A percentile compares a stretch with the other conserved stretches of the same genome.
Evolutionary conservation across 2,888 invertebrate genomes (phyloP).

Genomic region (Drosophila cyrtoloma): DNA sequence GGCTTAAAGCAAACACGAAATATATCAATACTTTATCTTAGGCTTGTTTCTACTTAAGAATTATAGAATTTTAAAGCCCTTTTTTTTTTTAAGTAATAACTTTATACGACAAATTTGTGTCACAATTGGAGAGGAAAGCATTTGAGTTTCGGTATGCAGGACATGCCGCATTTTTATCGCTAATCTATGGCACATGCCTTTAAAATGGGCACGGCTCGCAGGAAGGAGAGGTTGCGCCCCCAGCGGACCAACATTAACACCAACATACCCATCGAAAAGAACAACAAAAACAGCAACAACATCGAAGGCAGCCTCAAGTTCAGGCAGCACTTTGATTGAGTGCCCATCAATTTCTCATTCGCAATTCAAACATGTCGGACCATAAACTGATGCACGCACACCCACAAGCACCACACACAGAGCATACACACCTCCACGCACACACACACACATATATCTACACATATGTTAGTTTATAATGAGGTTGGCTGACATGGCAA

Average conservation of each 20-base stretch:
- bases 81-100: neutral
- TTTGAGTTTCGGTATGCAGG: constrained; percentile 8
- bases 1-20: neutral
- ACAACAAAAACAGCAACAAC: constrained; percentile 3
- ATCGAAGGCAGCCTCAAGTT: constrained; percentile 18
- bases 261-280: constrained; percentile 43
- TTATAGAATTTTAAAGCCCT: neutral
- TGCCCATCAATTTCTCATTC: constrained; percentile 80
- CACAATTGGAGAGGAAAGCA: neutral
- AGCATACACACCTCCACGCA: constrained; percentile 12
- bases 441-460: neutral
- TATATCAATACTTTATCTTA: neutral
- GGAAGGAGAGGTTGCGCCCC: constrained; percentile 1
- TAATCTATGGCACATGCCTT: constrained; percentile 54
- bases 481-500: constrained; percentile 36
- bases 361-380: constrained; percentile 78
- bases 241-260: constrained; percentile 67
- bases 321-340: constrained; percentile 75
- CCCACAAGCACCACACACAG: constrained; percentile 11
- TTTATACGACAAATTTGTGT: neutral
- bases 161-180: constrained; percentile 33
- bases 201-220: constrained; percentile 23
- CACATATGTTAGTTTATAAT: constrained; percentile 57
- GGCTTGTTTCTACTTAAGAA: neutral
- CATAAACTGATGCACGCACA: constrained; percentile 60